Base-by-base conservation (phyloP, 2,113 vertebrate species). In the Condylura cristata region DNA sequence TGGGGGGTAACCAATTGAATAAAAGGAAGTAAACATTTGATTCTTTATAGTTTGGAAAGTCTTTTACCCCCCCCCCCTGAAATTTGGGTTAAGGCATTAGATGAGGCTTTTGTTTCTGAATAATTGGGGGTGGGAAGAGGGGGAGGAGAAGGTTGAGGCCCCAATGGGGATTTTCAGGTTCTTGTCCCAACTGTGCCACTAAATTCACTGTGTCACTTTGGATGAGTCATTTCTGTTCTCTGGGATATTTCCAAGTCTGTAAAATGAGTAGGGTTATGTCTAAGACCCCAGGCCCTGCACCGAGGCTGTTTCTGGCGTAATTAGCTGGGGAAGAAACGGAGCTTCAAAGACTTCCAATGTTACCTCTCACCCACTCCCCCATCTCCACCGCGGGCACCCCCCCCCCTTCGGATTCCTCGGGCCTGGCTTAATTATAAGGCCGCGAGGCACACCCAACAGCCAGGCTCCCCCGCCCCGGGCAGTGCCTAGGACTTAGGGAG, bases 211-310 rank as follows among this genome's bases (percentile, higher is more conserved):
- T 84, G 75, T 86, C 79, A 44, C 94, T 88, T 76, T 89, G 71
- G 93, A 39, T 61, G 96, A 90, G 91, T 95, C 95, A 93, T 80
- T 96, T 95, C 66, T 79, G 75, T 89, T 91, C n/a, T 68, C 74
- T 37, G 56, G 70, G 53, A 41, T 14, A 75, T 72, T 90, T 93
- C 85, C 61, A 88, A 79, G 74, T 65, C 72, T 17, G n/a, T 74
- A 76, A 79, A 72, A 11, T 2, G 53, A 72, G 56, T 37, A 65
- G 74, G 56, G 70, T 93, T 91, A 24, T 86, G 61, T 81, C 60
- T 44, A 70, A 80, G 84, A 39, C 78, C 9, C 32, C 32, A 32
- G 48, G n/a, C 58, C 39, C 68, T 89, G 28, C 37, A 90, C 17
- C 83, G 66, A 51, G 74, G 60, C 51, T 60, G 68, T 75, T 56